Percentiles rank a stretch among this genome's conserved stretches.
Conservation (phyloP, 35 echinoderm and acorn worm genomes). For the Diadema setosum region DNA sequence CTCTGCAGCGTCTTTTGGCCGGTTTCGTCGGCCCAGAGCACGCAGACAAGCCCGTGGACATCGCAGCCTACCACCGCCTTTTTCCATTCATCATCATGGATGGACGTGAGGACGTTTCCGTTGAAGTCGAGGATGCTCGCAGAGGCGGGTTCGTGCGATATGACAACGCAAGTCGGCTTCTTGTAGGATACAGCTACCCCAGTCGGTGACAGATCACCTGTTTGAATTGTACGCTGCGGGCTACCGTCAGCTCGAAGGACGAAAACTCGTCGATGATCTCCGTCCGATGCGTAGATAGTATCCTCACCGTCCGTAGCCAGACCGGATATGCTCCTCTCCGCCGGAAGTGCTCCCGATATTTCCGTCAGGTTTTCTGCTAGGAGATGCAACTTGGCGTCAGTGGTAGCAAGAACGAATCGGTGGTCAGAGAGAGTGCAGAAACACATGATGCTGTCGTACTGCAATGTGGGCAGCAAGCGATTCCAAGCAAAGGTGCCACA, state of each 20-base stretch:
- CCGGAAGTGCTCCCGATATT: not conserved
- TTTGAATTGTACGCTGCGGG: not conserved
- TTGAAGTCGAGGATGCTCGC: not conserved
- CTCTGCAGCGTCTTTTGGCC: not conserved
- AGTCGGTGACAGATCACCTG: not conserved
- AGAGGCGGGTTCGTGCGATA: not conserved
- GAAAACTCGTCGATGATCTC: not conserved
- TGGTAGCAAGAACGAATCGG: not conserved
- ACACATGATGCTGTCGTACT: not conserved
- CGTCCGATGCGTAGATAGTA: not conserved
- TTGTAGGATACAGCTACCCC: not conserved
- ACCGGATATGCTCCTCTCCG: not conserved
- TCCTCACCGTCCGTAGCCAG: not conserved
- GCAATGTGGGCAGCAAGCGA: not conserved
- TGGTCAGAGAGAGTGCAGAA: not conserved
- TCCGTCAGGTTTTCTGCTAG: not conserved
- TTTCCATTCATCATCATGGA: not conserved
- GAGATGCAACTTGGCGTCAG: not conserved
- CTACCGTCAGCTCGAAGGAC: not conserved
- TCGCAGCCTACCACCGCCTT: not conserved
- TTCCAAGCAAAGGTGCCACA: not conserved
- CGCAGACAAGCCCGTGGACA: not conserved
- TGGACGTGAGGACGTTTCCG: not conserved
- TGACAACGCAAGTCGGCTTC: not conserved
- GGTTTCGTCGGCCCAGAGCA: not conserved